Conservation (phyloP, 2,113 vertebrate genomes). For the Sula dactylatra region DNA sequence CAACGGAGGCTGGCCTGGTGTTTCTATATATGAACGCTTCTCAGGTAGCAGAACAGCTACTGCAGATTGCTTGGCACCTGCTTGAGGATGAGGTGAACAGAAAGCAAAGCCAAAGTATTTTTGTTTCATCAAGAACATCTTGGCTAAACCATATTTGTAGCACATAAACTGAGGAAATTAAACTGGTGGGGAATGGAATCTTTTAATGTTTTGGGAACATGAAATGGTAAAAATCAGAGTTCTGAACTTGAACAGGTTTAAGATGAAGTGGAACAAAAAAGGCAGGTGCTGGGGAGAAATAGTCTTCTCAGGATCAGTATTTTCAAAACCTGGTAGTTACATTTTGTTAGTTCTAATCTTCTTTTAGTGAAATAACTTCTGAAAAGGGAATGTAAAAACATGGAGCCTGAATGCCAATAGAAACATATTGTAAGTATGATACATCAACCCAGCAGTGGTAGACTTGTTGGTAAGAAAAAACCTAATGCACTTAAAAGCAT, state of each 20-base stretch:
- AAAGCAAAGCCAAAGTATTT: slow-evolving; percentile 37
- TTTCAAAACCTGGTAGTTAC: background rate
- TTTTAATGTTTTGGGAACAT: background rate
- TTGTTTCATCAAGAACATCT: slow-evolving; percentile 10
- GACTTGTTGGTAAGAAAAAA: too few species aligned
- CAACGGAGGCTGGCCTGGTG: slow-evolving; percentile 2
- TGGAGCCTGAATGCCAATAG: background rate
- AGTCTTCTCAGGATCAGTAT: background rate
- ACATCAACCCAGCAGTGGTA: too few species aligned
- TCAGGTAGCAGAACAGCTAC: slow-evolving; percentile 40
- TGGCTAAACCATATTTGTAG: background rate
- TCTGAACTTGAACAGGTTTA: background rate
- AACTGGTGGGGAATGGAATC: background rate
- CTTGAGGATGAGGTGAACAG: background rate
- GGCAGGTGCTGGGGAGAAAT: background rate
- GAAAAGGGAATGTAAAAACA: background rate
- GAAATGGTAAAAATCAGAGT: background rate
- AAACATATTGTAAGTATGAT: background rate
- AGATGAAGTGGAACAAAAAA: background rate
- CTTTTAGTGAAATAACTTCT: background rate
- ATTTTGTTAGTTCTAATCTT: background rate
- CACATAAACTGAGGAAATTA: background rate
- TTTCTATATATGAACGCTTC: slow-evolving; percentile 11
- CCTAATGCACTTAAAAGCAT: background rate
- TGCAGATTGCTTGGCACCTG: slow-evolving; percentile 45